Percentiles rank a stretch among this genome's conserved stretches.
Evolutionary conservation across 2,113 vertebrate species (phyloP).

Genomic region (Muscicapa adusta): DNA sequence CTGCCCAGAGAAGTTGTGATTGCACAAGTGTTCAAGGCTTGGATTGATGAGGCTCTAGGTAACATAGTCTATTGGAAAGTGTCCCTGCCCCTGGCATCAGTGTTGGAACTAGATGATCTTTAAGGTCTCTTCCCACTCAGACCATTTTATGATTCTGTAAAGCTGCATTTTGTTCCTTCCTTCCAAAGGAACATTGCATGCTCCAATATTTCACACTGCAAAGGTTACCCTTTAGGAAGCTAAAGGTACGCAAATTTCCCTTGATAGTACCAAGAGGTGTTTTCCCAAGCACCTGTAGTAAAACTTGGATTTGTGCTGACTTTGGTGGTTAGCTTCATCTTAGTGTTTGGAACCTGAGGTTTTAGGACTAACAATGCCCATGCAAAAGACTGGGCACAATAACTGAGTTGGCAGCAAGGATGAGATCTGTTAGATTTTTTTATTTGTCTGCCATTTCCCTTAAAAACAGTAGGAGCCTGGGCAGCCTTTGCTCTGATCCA

Average conservation of each 20-base stretch:
- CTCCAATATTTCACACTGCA: not conserved
- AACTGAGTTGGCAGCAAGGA: not conserved
- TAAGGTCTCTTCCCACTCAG: not conserved
- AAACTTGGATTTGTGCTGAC: not conserved
- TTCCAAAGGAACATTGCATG: not conserved
- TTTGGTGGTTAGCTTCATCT: not conserved
- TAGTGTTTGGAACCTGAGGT: not conserved
- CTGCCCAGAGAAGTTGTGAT: not conserved
- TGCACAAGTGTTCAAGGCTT: rapidly evolving
- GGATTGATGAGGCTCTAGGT: not conserved
- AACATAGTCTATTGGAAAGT: not conserved
- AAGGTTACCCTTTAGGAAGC: not conserved
- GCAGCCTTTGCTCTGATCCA: not conserved
- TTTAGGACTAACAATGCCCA: not conserved
- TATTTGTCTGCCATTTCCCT: not conserved
- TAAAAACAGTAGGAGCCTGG: not conserved
- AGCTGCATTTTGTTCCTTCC: not conserved
- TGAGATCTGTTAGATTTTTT: not conserved
- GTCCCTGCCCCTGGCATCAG: not conserved
- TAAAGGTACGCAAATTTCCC: not conserved
- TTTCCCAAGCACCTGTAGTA: not conserved
- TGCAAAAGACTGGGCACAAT: not conserved
- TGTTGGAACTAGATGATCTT: not conserved
- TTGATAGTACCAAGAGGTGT: not conserved
- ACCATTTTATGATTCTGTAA: not conserved